These are phyloP conservation scores for Hyalella azteca DNA, from an alignment of 2,888 invertebrate genomes.

Conservation along the genomic window DNA sequence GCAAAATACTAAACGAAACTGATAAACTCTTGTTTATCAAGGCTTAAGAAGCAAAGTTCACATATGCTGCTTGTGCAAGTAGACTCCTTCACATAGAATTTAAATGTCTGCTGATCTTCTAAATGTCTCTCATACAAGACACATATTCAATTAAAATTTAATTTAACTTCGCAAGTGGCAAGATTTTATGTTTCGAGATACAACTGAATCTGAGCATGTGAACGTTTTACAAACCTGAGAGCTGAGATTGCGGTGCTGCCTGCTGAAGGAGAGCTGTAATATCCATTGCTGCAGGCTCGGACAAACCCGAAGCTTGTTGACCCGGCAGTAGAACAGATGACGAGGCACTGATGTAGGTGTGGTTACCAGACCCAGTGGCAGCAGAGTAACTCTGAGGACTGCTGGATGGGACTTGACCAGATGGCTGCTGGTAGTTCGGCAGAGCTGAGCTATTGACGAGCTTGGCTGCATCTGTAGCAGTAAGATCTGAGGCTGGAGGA, in stretches of 20 bases:
- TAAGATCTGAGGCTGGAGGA: constrained; percentile 66
- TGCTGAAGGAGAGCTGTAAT: constrained; percentile 60
- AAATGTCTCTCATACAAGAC: no score
- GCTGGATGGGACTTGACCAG: constrained; percentile 39
- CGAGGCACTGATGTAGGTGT: not conserved
- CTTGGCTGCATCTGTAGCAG: constrained; percentile 51
- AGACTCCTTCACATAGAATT: no score
- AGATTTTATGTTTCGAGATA: no score
- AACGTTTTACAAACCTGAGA: not conserved
- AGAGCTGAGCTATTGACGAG: constrained; percentile 55
- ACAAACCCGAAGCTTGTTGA: constrained; percentile 31
- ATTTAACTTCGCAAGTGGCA: no score
- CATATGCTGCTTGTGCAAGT: no score
- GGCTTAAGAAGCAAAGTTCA: no score
- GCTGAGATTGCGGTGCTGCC: constrained; percentile 56
- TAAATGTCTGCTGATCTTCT: no score
- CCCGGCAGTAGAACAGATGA: constrained; percentile 10
- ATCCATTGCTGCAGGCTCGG: constrained; percentile 59
- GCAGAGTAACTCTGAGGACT: constrained; percentile 58
- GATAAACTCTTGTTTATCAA: no score
- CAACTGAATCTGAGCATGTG: not conserved
- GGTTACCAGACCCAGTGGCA: constrained; percentile 49
- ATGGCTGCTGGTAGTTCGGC: constrained; percentile 44
- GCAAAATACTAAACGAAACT: no score
- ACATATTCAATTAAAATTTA: no score